These are phyloP conservation scores for Corythoichthys intestinalis DNA, from an alignment of 2,113 vertebrate species.

Conservation along the genomic window DNA sequence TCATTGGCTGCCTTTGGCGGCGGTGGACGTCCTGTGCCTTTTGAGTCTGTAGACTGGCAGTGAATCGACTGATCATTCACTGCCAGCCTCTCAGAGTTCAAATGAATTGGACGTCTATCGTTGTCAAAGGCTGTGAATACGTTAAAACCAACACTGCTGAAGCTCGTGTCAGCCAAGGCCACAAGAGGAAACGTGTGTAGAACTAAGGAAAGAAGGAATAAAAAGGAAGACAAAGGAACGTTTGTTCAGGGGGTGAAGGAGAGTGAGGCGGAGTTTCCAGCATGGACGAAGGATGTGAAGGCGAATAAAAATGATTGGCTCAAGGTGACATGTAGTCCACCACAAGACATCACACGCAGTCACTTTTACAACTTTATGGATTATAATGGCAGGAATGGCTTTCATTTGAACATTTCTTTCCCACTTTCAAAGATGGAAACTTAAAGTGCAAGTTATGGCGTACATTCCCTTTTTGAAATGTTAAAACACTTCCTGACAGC, in stretches of 20 bases:
- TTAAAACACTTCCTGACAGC: background rate
- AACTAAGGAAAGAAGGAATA: constrained; percentile 37
- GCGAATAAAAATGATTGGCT: constrained; percentile 56
- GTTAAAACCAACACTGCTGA: too few species aligned
- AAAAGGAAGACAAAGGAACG: constrained; percentile 29
- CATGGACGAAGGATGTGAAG: constrained; percentile 33
- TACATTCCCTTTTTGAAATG: background rate
- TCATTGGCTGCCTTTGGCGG: too few species aligned
- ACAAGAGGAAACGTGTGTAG: constrained; percentile 45
- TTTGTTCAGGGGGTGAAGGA: constrained; percentile 15
- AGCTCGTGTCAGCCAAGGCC: constrained; percentile 32
- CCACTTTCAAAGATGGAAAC: constrained; percentile 7
- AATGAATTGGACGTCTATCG: too few species aligned
- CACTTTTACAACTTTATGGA: constrained; percentile 26
- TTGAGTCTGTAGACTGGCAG: too few species aligned
- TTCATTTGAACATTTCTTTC: background rate
- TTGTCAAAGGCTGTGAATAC: too few species aligned
- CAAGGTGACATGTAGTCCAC: constrained; percentile 47
- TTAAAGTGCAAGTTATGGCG: background rate
- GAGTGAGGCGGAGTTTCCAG: constrained; percentile 42
- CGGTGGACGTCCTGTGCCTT: too few species aligned
- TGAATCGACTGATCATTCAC: too few species aligned
- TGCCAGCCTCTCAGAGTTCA: too few species aligned
- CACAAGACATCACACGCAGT: constrained; percentile 27
- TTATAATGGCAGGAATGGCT: constrained; percentile 5